Base-by-base conservation (phyloP, 2,113 vertebrate genomes). In the Rostratula benghalensis region DNA sequence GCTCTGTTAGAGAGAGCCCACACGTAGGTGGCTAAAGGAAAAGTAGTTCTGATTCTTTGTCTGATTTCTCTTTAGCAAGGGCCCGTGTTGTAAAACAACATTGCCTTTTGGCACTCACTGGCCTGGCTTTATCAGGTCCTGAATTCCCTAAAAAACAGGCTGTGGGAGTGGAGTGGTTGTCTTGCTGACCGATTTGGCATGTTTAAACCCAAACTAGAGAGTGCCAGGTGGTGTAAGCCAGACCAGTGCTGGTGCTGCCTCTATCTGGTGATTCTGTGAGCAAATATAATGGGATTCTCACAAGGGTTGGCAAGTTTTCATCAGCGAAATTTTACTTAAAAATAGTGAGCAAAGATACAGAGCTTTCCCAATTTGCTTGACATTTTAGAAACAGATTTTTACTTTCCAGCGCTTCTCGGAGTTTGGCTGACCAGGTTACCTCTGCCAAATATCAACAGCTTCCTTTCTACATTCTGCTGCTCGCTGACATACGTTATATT, bases 401-500 rank as follows among this genome's bases (percentile, higher is more conserved):
- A 63, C 83, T 79, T 97, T 97, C 70, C 93, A 98, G 97, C 74
- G 13, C 85, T 98, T 84, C 90, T 76, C 17, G 92, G 95, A 48
- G 57, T 93, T 89, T 92, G 97, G 87, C 90, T 98, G 88, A 90
- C 96, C 23, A 97, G 93, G 80, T 94, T 96, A 57, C 93, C 97
- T 81, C 71, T 98, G 56, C 96, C 97, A 79, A 64, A 89, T 76
- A 61, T 90, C 83, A 98, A 92, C 35, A 7, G 88, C 23, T 89
- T 96, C 69, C 97, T 97, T 48, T 95, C 97, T 75, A 82, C 73
- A 6, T 98, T 98, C 87, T 97, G 93, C 94, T 97, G 95, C 61
- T 97, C 90, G 0, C n/a, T 97, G 60, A 81, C 89, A 27, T 97
- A 97, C 63, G 94, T 83, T 19, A 79, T 98, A 91, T 97, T 97